Conservation (phyloP, 2,888 invertebrate genomes). For the Zootermopsis nevadensis region DNA sequence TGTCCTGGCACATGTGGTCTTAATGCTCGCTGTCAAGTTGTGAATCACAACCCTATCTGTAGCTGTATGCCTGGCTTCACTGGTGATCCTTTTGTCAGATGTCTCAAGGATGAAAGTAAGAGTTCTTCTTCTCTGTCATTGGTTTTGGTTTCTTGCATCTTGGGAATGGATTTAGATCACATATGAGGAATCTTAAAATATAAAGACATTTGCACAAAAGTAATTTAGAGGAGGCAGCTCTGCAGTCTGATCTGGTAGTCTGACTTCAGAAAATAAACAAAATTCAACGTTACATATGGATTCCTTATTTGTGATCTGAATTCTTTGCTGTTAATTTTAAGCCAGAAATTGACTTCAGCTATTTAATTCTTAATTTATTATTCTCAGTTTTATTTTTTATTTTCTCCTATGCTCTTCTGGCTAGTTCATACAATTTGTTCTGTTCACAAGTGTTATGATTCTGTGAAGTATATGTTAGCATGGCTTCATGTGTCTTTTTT, state of each 20-base stretch:
- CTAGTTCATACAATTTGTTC: constrained; percentile 55
- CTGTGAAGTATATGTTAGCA: constrained; percentile 25
- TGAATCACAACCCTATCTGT: constrained; percentile 89
- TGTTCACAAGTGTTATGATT: background rate
- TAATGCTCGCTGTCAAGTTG: constrained; percentile 84
- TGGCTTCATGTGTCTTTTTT: constrained; percentile 32
- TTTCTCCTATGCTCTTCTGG: background rate
- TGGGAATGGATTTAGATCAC: background rate
- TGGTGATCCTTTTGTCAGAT: constrained; percentile 83
- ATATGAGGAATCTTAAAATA: background rate
- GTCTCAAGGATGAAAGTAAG: constrained; percentile 74
- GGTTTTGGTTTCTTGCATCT: constrained; percentile 56
- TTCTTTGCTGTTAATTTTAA: background rate
- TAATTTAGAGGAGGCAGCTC: no score
- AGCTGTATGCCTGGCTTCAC: constrained; percentile 82
- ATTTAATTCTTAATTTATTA: background rate
- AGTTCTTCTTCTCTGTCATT: constrained; percentile 42
- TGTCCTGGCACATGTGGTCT: constrained; percentile 85
- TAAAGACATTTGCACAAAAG: no score
- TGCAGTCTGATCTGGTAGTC: no score
- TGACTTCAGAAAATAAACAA: no score
- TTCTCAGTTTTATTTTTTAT: background rate
- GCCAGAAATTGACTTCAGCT: background rate
- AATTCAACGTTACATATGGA: background rate
- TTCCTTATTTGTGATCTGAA: background rate